phyloP scores from a whole-genome alignment of 2,113 vertebrate species.

The Aspiorhynchus laticeps region DNA sequence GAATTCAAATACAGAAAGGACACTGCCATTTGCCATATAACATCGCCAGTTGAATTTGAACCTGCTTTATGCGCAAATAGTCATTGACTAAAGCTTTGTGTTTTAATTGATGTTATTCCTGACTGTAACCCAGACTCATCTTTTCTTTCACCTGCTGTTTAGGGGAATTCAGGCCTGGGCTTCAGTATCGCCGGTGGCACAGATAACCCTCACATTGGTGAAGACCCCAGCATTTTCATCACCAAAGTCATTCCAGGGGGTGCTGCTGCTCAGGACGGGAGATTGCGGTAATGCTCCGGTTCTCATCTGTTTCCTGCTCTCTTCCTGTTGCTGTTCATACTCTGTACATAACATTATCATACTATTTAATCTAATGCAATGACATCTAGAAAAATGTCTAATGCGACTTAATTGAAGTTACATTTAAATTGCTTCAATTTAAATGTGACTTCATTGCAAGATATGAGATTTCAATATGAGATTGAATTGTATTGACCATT shows the following conservation, averaged over 20 bases:
- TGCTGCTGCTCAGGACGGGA: constrained; percentile 93
- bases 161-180: constrained; percentile 97
- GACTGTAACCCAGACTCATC: background rate
- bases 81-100: background rate
- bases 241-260: constrained; percentile 96
- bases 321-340: background rate
- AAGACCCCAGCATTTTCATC: constrained; percentile 97
- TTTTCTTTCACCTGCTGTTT: constrained; percentile 14
- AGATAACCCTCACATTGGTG: constrained; percentile 97
- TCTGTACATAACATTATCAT: too few relatives aligned
- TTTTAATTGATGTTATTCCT: background rate
- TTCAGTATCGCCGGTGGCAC: constrained; percentile 98
- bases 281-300: constrained; percentile 82
- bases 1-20: background rate
- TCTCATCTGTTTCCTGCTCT: background rate
- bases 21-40: background rate
- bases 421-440: too few relatives aligned
- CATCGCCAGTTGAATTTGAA: background rate
- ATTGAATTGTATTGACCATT: background rate
- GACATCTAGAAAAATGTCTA: too few relatives aligned
- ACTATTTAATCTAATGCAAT: background rate
- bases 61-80: background rate
- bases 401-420: too few relatives aligned
- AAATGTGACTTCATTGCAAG: too few relatives aligned
- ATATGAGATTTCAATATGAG: too few relatives aligned